phyloP scores from a whole-genome alignment of 2,113 vertebrate species.

The Anguilla rostrata region DNA sequence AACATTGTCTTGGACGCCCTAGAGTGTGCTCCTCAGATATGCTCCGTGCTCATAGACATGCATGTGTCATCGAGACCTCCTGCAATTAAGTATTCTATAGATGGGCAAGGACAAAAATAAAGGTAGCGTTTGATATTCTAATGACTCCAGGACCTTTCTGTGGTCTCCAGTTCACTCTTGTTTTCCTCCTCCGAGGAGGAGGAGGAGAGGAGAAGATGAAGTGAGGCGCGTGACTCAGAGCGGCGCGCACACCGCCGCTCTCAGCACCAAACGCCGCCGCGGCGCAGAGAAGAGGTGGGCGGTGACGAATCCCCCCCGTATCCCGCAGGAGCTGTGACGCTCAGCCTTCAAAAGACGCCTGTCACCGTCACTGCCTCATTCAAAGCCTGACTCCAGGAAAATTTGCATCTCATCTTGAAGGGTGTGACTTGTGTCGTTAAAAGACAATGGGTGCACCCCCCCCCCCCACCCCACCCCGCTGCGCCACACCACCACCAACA shows the following conservation, averaged over 20 bases:
- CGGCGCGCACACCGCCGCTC: background rate
- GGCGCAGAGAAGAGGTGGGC: background rate
- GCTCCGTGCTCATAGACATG: background rate
- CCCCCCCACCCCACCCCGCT: no score
- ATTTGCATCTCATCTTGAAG: slow-evolving; percentile 21
- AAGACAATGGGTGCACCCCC: background rate
- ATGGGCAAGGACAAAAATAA: background rate
- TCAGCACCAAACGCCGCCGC: background rate
- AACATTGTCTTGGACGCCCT: background rate
- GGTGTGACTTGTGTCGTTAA: slow-evolving; percentile 18
- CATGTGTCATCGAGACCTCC: background rate
- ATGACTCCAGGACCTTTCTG: background rate
- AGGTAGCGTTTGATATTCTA: slow-evolving; percentile 5
- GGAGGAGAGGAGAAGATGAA: background rate
- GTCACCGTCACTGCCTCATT: background rate
- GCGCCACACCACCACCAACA: background rate
- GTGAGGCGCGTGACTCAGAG: background rate
- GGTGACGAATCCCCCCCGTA: background rate
- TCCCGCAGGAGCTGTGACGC: background rate
- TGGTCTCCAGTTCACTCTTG: background rate
- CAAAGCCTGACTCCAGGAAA: slow-evolving; percentile 8
- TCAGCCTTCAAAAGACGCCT: slow-evolving; percentile 13
- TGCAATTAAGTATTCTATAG: background rate
- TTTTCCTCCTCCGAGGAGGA: background rate
- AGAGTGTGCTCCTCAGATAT: background rate